A percentile compares a stretch with the other conserved stretches of the same genome.
phyloP scores from a whole-genome alignment of 2,888 invertebrate species.

The Norana najaformis region DNA sequence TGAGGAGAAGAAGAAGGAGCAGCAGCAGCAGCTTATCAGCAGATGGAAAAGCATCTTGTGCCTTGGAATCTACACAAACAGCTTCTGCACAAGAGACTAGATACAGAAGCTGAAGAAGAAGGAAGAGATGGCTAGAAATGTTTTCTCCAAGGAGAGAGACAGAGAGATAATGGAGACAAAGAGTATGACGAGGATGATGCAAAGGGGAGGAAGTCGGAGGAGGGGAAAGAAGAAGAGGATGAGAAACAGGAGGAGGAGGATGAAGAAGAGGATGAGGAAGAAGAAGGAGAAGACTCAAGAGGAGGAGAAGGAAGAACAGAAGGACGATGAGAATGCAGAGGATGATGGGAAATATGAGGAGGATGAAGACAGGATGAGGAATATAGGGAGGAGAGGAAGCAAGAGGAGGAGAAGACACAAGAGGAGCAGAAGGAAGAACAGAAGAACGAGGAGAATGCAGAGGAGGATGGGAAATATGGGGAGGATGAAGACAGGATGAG shows the following conservation, averaged over 20 bases:
- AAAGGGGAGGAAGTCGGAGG: too few species aligned
- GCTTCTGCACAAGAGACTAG: not conserved
- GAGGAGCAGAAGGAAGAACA: too few species aligned
- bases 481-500: not conserved
- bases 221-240: too few species aligned
- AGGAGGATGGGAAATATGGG: not conserved
- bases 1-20: not conserved
- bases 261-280: not conserved
- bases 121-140: not conserved
- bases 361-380: not conserved
- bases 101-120: not conserved
- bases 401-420: too few species aligned
- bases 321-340: too few species aligned
- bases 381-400: not conserved
- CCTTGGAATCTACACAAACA: not conserved
- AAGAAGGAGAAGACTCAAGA: too few species aligned
- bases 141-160: not conserved
- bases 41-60: not conserved
- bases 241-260: not conserved
- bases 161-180: not conserved
- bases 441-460: too few species aligned
- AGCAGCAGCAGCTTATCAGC: conserved; percentile 5
- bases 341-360: not conserved
- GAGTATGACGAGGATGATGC: too few species aligned
- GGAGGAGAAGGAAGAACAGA: too few species aligned